These are phyloP conservation scores for Gryllus longicercus DNA, from an alignment of 2,888 invertebrate genomes.

Conservation along the genomic window DNA sequence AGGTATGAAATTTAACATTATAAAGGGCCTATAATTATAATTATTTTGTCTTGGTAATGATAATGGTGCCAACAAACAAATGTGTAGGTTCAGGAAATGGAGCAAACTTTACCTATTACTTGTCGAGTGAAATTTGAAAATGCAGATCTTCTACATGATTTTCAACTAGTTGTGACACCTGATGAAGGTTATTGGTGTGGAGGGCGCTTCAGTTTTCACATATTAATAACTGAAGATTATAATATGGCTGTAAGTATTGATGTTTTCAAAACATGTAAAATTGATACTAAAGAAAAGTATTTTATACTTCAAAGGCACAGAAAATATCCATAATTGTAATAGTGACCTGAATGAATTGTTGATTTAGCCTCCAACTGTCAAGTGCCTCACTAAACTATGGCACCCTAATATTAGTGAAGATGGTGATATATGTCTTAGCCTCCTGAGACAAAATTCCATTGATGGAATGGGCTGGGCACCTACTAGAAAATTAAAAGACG, in stretches of 20 bases:
- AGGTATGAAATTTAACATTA: slow-evolving; percentile 51
- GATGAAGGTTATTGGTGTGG: slow-evolving; percentile 88
- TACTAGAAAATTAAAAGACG: slow-evolving; percentile 84
- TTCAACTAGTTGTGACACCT: slow-evolving; percentile 71
- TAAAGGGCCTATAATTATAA: too few relatives aligned
- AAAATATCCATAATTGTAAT: not conserved
- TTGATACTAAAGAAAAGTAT: not conserved
- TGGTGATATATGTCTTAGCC: slow-evolving; percentile 88
- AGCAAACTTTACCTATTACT: slow-evolving; percentile 74
- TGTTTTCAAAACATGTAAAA: not conserved
- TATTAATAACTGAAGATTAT: slow-evolving; percentile 88
- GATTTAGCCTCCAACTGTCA: slow-evolving; percentile 84
- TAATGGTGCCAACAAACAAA: not conserved
- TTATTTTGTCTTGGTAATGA: not conserved
- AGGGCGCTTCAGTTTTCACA: slow-evolving; percentile 80
- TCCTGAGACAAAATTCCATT: slow-evolving; percentile 84
- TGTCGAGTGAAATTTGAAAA: slow-evolving; percentile 79
- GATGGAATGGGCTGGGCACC: slow-evolving; percentile 95
- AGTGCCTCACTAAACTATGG: slow-evolving; percentile 88
- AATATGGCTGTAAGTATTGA: slow-evolving; percentile 81
- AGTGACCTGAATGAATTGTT: not conserved
- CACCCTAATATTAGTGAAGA: slow-evolving; percentile 94
- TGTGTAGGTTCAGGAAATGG: slow-evolving; percentile 70
- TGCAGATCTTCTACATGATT: slow-evolving; percentile 77
- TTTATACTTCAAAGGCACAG: not conserved